A percentile compares a stretch with the other conserved stretches of the same genome.
Evolutionary conservation across 2,888 invertebrate species (phyloP).

Genomic region (Drosophila neotestacea): DNA sequence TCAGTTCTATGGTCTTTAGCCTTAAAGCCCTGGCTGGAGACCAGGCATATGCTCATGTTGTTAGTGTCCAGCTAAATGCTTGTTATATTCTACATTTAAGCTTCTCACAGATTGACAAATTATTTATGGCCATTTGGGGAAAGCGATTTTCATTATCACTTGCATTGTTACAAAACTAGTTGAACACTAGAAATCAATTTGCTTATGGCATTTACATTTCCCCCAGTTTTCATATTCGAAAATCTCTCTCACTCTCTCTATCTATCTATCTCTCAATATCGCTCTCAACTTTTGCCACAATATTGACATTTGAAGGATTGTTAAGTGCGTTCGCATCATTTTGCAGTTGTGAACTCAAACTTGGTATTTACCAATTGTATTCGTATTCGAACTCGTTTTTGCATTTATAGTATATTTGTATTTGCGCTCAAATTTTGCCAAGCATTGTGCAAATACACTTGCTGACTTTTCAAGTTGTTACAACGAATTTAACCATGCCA

Average conservation of each 20-base stretch:
- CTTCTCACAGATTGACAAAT: constrained; percentile 38
- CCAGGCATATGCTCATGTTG: neutral
- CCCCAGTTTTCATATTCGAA: neutral
- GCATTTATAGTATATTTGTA: constrained; percentile 16
- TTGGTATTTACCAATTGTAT: constrained; percentile 14
- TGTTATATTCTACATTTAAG: constrained; percentile 47
- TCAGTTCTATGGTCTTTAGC: constrained; percentile 14
- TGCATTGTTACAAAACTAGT: constrained; percentile 13
- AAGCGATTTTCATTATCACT: constrained; percentile 36
- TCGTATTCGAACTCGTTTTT: constrained; percentile 9
- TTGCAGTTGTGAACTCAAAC: constrained; percentile 34
- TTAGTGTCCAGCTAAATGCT: constrained; percentile 46
- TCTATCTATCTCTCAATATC: neutral
- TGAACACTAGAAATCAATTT: constrained; percentile 53
- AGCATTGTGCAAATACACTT: constrained; percentile 60
- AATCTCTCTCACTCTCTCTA: neutral
- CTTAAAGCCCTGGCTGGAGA: neutral
- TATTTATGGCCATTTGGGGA: constrained; percentile 44
- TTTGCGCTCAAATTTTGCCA: constrained; percentile 48
- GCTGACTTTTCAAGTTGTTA: constrained; percentile 47
- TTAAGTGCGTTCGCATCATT: constrained; percentile 43
- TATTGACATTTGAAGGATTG: constrained; percentile 56
- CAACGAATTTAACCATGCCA: constrained; percentile 19
- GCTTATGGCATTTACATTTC: constrained; percentile 33
- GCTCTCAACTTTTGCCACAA: constrained; percentile 28